Evolutionary conservation across 2,888 invertebrate species (phyloP), one percentile per base, ranked within the genome.

Genomic region (Isotomurus palustris): DNA sequence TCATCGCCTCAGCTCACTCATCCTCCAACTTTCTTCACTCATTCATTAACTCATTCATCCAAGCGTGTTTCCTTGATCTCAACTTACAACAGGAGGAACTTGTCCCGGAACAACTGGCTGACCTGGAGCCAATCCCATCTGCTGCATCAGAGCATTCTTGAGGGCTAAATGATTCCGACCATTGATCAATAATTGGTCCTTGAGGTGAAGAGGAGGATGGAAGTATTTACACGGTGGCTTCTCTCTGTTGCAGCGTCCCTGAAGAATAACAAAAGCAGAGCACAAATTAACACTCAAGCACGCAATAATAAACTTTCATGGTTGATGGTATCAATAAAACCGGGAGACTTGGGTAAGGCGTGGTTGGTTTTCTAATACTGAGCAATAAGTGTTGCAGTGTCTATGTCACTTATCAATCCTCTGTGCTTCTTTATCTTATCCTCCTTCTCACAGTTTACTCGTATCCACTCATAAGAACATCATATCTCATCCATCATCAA

Each of bases 141-240:
- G 93, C 91, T 49, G 49, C 49, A 49, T 35, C 22, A 47, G 24
- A 5, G 47, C 47, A 82, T 96, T 96, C 82, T 97, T 97, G 79
- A 99, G 82, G 75, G 97, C 96, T 81, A 99, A 84, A 82, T 99
- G 97, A 84, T 99, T 97, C 77, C 96, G 84, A 72, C 99, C 99
- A 82, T 99, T 99, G 83, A 99, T 96, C 79, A 99, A 83, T 77
- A 99, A 84, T 84, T 99, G 97, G 82, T 99, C 99, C 83, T 97
- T 96, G 75, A 99, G 84, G 80, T 99, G 99, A 80, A 97, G 97
- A 72, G 99, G 99, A 73, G 99, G 99, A 82, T 99, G 99, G 82
- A 99, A 95, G 82, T 99, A 99, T 84, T 99, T 99, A 90, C 99
- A 99, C 74, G 97, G 97, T 71, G 99, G 99, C 78, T 99, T 97